These are phyloP conservation scores for Synaphobranchus kaupii DNA, from an alignment of 2,797 vertebrate species.

Conservation along the genomic window DNA sequence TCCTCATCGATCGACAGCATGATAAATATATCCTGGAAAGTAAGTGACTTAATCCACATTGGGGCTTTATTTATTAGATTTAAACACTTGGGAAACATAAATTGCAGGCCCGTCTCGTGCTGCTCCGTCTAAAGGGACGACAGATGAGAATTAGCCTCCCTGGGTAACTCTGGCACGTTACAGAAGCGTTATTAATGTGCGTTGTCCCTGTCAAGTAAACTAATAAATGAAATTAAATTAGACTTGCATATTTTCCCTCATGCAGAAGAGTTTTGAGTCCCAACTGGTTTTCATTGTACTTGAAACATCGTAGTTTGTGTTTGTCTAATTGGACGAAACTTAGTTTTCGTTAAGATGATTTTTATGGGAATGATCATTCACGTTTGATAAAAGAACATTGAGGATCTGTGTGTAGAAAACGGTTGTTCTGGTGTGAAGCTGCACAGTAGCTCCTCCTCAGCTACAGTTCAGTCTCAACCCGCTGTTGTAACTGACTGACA, in stretches of 20 bases:
- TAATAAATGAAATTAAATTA: not conserved
- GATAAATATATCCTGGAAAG: slow-evolving; percentile 52
- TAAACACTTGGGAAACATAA: not conserved
- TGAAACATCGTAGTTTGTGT: not conserved
- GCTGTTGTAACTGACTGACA: not conserved
- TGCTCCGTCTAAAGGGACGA: not conserved
- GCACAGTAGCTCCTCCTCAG: not conserved
- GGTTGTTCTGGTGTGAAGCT: not conserved
- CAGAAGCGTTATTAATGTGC: too few relatives aligned
- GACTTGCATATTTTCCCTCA: not conserved
- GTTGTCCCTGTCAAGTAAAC: too few relatives aligned
- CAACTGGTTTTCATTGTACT: not conserved
- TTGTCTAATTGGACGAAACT: not conserved
- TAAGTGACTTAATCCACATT: not conserved
- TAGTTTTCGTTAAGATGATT: not conserved
- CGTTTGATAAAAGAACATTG: not conserved
- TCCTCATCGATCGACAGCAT: slow-evolving; percentile 36
- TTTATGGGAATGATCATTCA: not conserved
- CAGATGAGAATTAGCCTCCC: too few relatives aligned
- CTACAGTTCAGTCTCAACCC: not conserved
- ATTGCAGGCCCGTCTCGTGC: not conserved
- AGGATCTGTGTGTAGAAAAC: not conserved
- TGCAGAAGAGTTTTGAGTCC: not conserved
- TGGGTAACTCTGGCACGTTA: too few relatives aligned
- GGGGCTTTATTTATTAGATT: slow-evolving; percentile 2